These are phyloP conservation scores for Chinchilla lanigera DNA, from an alignment of 2,113 vertebrate genomes.

Conservation along the genomic window DNA sequence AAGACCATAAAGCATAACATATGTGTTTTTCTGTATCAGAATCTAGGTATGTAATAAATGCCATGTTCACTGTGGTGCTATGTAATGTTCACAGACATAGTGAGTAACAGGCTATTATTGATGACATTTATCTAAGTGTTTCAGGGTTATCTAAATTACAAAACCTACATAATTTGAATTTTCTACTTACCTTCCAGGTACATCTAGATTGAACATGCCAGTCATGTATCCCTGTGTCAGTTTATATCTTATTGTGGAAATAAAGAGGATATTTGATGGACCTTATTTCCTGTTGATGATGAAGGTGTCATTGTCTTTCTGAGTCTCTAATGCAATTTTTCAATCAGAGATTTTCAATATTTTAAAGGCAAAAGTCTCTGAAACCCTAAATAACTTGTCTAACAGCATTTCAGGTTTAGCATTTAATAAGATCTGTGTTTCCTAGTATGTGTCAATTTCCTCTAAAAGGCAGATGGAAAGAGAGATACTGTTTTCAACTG, in stretches of 20 bases:
- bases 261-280: not conserved
- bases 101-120: slow-evolving; percentile 72
- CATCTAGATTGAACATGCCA: not conserved
- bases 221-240: not conserved
- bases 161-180: slow-evolving; percentile 62
- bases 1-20: slow-evolving; percentile 65
- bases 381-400: slow-evolving; percentile 70
- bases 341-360: slow-evolving; percentile 43
- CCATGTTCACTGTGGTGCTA: slow-evolving; percentile 68
- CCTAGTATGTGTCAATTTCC: slow-evolving; percentile 71
- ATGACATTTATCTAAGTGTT: slow-evolving; percentile 72
- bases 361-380: slow-evolving; percentile 66
- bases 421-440: slow-evolving; percentile 72
- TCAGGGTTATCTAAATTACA: slow-evolving; percentile 69
- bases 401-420: slow-evolving; percentile 60
- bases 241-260: slow-evolving; percentile 31
- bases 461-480: slow-evolving; percentile 61
- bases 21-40: slow-evolving; percentile 45
- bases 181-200: not conserved
- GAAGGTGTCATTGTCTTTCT: not conserved
- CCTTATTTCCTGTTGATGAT: not conserved
- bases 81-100: slow-evolving; percentile 63
- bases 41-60: slow-evolving; percentile 74
- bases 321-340: slow-evolving; percentile 20
- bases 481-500: slow-evolving; percentile 54